Percentiles rank a stretch among this genome's conserved stretches.
Evolutionary conservation across 2,888 invertebrate species (phyloP).

Genomic region (Nomada ruficornis): DNA sequence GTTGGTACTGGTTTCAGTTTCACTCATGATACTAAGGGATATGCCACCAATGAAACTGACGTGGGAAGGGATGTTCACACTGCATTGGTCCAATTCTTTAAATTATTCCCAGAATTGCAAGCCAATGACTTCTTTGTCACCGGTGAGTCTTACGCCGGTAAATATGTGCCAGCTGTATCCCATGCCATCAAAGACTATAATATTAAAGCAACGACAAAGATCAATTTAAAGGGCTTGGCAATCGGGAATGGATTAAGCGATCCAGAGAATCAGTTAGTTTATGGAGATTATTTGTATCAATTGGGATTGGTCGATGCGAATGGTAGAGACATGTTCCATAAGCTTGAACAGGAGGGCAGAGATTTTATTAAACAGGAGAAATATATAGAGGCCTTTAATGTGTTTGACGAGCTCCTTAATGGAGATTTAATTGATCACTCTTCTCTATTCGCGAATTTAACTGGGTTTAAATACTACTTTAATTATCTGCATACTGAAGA

Average conservation of each 20-base stretch:
- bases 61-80: conserved; percentile 92
- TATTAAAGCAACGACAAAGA: conserved; percentile 86
- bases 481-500: conserved; percentile 89
- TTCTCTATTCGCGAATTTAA: conserved; percentile 90
- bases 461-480: conserved; percentile 91
- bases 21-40: conserved; percentile 91
- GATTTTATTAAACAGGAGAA: conserved; percentile 88
- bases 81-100: conserved; percentile 92
- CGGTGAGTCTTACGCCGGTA: conserved; percentile 96
- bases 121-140: conserved; percentile 93
- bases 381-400: conserved; percentile 89
- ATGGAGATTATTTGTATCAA: conserved; percentile 92
- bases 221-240: conserved; percentile 89
- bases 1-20: conserved; percentile 97
- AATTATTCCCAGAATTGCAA: conserved; percentile 91
- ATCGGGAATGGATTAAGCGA: conserved; percentile 94
- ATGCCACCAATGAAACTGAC: conserved; percentile 91
- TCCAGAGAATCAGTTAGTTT: conserved; percentile 91
- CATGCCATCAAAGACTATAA: conserved; percentile 90
- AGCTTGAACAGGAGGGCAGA: conserved; percentile 86
- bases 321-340: conserved; percentile 87
- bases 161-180: conserved; percentile 91
- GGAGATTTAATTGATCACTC: conserved; percentile 87
- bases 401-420: conserved; percentile 90
- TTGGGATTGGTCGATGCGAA: conserved; percentile 89